Percentiles rank a stretch among this genome's conserved stretches.
phyloP scores from a whole-genome alignment of 2,113 vertebrate species.

The Paramormyrops kingsleyae region DNA sequence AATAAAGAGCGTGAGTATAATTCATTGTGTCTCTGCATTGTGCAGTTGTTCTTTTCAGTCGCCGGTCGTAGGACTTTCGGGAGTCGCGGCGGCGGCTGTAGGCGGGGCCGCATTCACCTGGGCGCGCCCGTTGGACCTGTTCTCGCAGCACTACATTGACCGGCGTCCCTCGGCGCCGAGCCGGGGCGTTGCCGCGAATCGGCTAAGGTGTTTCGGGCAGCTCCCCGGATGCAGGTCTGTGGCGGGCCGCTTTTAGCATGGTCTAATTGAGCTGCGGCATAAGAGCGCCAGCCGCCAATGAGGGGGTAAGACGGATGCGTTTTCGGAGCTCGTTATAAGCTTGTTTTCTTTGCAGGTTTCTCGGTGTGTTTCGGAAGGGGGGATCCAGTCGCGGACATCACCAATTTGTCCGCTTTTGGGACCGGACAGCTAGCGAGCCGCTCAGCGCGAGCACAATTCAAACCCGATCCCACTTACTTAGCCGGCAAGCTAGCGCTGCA shows the following conservation, averaged over 20 bases:
- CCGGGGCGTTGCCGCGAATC: not conserved
- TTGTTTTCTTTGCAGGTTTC: not conserved
- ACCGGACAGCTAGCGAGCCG: not conserved
- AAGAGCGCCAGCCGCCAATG: constrained; percentile 17
- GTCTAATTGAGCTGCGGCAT: constrained; percentile 15
- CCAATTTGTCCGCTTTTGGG: not conserved
- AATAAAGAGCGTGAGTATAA: not conserved
- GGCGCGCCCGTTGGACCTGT: not conserved
- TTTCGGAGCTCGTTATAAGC: not conserved
- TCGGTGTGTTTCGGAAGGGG: not conserved
- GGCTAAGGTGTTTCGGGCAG: constrained; percentile 33
- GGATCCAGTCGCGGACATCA: not conserved
- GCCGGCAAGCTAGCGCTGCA: not conserved
- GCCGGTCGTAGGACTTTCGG: not conserved
- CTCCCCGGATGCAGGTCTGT: constrained; percentile 64
- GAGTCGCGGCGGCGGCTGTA: not conserved
- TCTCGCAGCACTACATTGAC: constrained; percentile 45
- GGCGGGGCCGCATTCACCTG: not conserved
- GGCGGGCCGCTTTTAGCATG: constrained; percentile 36
- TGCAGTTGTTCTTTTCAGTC: not conserved
- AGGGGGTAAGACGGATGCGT: constrained; percentile 18
- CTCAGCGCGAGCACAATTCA: not conserved
- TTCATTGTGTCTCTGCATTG: not conserved
- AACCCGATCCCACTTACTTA: not conserved
- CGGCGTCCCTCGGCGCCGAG: constrained; percentile 12